A percentile compares a stretch with the other conserved stretches of the same genome.
phyloP scores from a whole-genome alignment of 2,888 invertebrate species.

The Eudasyphora cyanicolor region DNA sequence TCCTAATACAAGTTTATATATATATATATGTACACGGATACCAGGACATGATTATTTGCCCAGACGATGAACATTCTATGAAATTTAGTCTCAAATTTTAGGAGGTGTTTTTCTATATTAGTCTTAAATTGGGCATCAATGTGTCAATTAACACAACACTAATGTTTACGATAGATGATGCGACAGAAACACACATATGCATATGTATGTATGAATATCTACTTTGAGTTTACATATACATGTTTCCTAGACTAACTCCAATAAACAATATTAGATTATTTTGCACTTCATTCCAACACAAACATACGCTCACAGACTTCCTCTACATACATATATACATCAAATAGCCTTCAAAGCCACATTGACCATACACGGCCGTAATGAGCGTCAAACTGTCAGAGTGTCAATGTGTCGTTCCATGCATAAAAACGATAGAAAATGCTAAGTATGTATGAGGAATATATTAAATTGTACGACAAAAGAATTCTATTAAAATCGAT shows the following conservation, averaged over 20 bases:
- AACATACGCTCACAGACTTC: not conserved
- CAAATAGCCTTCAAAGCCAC: no score
- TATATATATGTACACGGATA: conserved; percentile 5
- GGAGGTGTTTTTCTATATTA: conserved; percentile 59
- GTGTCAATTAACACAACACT: conserved; percentile 66
- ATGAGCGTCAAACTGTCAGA: no score
- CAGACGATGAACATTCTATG: conserved; percentile 14
- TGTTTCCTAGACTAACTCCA: not conserved
- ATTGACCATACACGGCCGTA: no score
- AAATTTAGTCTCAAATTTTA: conserved; percentile 25
- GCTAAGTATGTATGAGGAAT: no score
- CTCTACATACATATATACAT: no score
- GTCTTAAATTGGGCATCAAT: conserved; percentile 66
- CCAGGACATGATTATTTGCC: not conserved
- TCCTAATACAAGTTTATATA: no score
- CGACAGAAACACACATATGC: not conserved
- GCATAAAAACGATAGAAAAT: no score
- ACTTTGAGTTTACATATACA: conserved; percentile 52
- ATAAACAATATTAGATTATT: conserved; percentile 32
- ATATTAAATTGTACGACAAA: no score
- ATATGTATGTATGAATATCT: not conserved
- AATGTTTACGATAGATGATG: conserved; percentile 44
- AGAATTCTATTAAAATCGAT: no score
- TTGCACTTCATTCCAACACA: not conserved
- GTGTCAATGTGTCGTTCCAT: no score